Evolutionary conservation across 2,888 invertebrate species (phyloP).

Genomic region (Byasa hedistus): DNA sequence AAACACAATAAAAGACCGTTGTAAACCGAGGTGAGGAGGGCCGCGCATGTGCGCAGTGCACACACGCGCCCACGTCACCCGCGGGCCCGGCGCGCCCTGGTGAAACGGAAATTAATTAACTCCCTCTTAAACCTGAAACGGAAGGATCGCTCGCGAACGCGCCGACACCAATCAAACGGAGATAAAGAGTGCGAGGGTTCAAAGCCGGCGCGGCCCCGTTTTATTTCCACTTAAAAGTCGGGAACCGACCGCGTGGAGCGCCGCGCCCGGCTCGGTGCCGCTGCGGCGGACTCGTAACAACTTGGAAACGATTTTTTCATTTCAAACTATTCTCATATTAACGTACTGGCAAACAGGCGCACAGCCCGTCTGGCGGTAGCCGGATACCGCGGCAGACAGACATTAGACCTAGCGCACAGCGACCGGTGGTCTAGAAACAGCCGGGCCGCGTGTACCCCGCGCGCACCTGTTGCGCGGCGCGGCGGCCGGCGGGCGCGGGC

Average conservation of each 20-base stretch:
- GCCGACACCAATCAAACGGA: conserved; percentile 45
- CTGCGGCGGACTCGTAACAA: conserved; percentile 21
- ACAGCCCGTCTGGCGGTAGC: too few species aligned
- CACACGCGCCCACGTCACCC: neutral
- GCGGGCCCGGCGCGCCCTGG: neutral
- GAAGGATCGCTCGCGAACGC: conserved; percentile 24
- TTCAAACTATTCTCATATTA: too few species aligned
- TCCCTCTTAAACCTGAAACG: conserved; percentile 19
- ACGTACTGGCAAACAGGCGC: too few species aligned
- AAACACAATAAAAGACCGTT: too few species aligned
- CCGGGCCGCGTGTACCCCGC: too few species aligned
- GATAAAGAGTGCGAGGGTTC: conserved; percentile 49
- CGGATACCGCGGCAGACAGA: too few species aligned
- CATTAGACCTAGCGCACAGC: too few species aligned
- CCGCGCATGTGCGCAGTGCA: neutral
- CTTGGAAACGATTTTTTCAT: too few species aligned
- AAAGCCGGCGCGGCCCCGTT: conserved; percentile 46
- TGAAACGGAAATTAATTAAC: conserved; percentile 36
- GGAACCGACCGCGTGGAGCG: conserved; percentile 52
- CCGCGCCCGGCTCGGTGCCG: conserved; percentile 53
- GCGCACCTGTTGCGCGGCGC: too few species aligned
- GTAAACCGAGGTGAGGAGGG: too few species aligned
- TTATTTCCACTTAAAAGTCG: conserved; percentile 63
- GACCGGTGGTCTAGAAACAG: too few species aligned
- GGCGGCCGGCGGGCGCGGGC: too few species aligned